These are phyloP conservation scores for Hippopotamus amphibius DNA, from an alignment of 2,113 vertebrate genomes.

Conservation along the genomic window DNA sequence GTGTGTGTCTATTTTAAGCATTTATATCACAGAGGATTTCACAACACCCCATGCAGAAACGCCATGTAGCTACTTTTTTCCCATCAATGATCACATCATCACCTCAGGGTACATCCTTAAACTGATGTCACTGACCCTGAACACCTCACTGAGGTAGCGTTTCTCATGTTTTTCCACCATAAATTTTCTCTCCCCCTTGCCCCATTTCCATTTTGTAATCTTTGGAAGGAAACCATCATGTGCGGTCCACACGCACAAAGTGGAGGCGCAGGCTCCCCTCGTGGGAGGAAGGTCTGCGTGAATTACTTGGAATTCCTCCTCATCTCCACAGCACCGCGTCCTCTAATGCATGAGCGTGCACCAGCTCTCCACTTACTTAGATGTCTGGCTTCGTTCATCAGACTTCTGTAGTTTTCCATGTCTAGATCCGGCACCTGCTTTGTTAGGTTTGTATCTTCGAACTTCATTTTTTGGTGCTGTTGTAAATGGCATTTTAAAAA, in stretches of 20 bases:
- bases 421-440: neutral
- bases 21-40: neutral
- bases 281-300: neutral
- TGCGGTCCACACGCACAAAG: neutral
- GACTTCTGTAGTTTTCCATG: neutral
- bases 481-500: neutral
- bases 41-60: neutral
- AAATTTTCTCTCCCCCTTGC: too few species aligned
- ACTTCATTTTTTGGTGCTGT: neutral
- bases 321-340: neutral
- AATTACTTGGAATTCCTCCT: neutral
- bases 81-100: neutral
- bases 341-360: fast-evolving
- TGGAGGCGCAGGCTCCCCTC: too few species aligned
- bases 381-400: neutral
- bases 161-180: too few species aligned
- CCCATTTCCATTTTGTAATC: too few species aligned
- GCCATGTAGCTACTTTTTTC: neutral
- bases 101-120: neutral
- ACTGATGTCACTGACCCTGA: too few species aligned
- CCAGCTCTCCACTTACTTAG: neutral
- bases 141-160: fast-evolving
- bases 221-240: too few species aligned
- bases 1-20: neutral
- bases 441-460: neutral